phyloP scores from a whole-genome alignment of 1,140 invertebrate species.

The Formica exsecta region DNA sequence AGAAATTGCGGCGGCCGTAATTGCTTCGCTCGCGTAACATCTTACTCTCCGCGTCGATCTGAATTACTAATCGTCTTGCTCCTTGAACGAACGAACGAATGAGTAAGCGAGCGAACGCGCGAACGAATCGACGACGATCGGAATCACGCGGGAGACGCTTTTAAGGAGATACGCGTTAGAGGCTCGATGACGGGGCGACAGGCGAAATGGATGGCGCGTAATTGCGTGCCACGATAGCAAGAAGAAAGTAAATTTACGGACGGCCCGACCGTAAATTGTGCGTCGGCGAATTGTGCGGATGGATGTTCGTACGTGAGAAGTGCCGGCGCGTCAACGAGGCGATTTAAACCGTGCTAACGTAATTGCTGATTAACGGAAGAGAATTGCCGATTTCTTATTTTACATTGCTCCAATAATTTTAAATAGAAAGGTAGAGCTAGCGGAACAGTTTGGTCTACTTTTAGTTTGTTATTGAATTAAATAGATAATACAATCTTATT shows the following conservation, averaged over 20 bases:
- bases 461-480: slow-evolving; percentile 38
- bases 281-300: slow-evolving; percentile 51
- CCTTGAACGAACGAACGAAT: slow-evolving; percentile 22
- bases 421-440: neutral
- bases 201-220: slow-evolving; percentile 62
- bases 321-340: slow-evolving; percentile 32
- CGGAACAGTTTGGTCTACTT: slow-evolving; percentile 9
- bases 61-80: slow-evolving; percentile 73
- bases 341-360: slow-evolving; percentile 42
- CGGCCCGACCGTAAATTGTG: slow-evolving; percentile 54
- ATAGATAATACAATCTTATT: slow-evolving; percentile 37
- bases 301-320: slow-evolving; percentile 8
- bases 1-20: slow-evolving; percentile 63
- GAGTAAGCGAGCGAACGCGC: slow-evolving; percentile 38
- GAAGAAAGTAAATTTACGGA: slow-evolving; percentile 62
- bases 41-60: slow-evolving; percentile 74
- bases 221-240: slow-evolving; percentile 60
- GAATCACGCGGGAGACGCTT: slow-evolving; percentile 52
- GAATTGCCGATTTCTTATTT: slow-evolving; percentile 34
- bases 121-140: slow-evolving; percentile 27
- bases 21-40: slow-evolving; percentile 73
- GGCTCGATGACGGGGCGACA: slow-evolving; percentile 58
- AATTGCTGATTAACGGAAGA: slow-evolving; percentile 48
- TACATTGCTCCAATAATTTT: slow-evolving; percentile 35
- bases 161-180: slow-evolving; percentile 61